Evolutionary conservation across 2,113 vertebrate genomes (phyloP), one percentile per base, ranked within the genome.

Genomic region (Anarhynchus alexandrinus): DNA sequence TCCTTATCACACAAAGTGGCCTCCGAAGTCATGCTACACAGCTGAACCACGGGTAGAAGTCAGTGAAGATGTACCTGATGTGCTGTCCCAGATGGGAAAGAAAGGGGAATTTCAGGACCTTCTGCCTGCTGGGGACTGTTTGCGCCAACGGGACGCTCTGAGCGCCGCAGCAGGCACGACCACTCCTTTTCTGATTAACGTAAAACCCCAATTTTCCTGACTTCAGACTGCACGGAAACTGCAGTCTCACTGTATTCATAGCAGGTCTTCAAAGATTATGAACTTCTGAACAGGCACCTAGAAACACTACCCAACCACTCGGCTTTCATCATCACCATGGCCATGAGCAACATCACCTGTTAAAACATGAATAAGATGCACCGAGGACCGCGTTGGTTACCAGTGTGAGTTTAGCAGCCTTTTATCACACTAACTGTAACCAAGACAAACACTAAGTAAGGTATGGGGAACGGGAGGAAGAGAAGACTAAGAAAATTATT

Each of bases 371-470:
- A 14, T 23, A 23, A 25, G 49, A 51, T 11, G 52, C 73, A 23
- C 43, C 2, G 0, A 57, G 34, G 34, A 61, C 29, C 9, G 0
- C 18, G 3, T 2, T 59, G 81, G 40, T 59, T 15, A 22, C 15
- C 40, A 15, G 10, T 7, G 17, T 13, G 34, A 20, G 4, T 70
- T 73, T 15, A 94, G 59, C 64, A 52, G 30, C 36, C 43, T 81
- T 73, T 54, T 32, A 55, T 74, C 65, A 59, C 51, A 78, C 38
- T 58, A 87, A 65, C 21, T 6, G 1, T 8, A 49, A 38, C 5
- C 51, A 74, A 78, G 23, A 57, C 19, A 64, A 93, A 82, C 9
- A 22, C 9, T 43, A 32, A 57, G 18, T 43, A 32, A 57, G 18
- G 25, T 27, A 47, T 0, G 6, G 43, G 30, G 52, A 52, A 52